These are phyloP conservation scores for Cyprinodon diabolis DNA, from an alignment of 2,797 vertebrate species.

Conservation along the genomic window DNA sequence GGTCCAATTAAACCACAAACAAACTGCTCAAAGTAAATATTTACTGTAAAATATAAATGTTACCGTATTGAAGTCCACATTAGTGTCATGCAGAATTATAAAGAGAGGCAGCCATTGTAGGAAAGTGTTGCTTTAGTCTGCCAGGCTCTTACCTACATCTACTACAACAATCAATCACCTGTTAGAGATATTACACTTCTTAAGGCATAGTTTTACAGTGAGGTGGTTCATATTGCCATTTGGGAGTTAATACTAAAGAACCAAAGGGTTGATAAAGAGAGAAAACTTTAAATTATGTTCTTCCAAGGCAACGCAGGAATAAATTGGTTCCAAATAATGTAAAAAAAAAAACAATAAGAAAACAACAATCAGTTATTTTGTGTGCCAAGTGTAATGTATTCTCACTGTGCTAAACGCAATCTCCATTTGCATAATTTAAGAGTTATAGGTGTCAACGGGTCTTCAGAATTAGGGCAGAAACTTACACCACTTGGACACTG, in stretches of 20 bases:
- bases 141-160: conserved; percentile 56
- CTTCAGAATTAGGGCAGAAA: conserved; percentile 19
- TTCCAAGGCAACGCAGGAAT: conserved; percentile 72
- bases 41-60: conserved; percentile 38
- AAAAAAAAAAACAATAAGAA: conserved; percentile 12
- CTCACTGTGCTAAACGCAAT: conserved; percentile 36
- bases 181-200: conserved; percentile 67
- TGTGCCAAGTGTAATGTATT: conserved; percentile 23
- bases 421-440: conserved; percentile 65
- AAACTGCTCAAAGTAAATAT: conserved; percentile 24
- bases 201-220: conserved; percentile 69
- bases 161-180: conserved; percentile 41
- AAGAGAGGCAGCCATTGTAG: conserved; percentile 52
- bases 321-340: conserved; percentile 22
- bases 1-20: conserved; percentile 54
- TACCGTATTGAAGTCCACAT: conserved; percentile 63
- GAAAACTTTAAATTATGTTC: conserved; percentile 66
- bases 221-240: conserved; percentile 57
- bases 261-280: conserved; percentile 30
- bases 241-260: conserved; percentile 44
- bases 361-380: conserved; percentile 10
- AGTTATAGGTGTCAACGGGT: conserved; percentile 25
- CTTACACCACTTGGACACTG: conserved; percentile 3
- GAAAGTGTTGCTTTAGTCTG: conserved; percentile 41
- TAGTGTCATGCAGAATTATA: conserved; percentile 69